Evolutionary conservation across 2,888 invertebrate genomes (phyloP).

Genomic region (Nomada flava): DNA sequence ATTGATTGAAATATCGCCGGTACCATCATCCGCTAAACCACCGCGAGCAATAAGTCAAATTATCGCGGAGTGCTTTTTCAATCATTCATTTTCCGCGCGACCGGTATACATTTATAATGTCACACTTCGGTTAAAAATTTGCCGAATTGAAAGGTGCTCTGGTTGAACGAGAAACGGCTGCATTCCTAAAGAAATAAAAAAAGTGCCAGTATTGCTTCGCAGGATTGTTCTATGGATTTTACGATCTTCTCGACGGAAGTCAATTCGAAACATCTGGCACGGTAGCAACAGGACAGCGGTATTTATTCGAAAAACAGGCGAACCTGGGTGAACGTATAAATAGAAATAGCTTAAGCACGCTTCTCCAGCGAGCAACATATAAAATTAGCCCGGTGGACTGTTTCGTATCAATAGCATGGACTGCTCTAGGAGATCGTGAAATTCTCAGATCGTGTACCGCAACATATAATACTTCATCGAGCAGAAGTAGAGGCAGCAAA

Average conservation of each 20-base stretch:
- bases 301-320: conserved; percentile 28
- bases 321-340: conserved; percentile 18
- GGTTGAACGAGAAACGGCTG: no score
- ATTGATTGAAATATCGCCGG: conserved; percentile 30
- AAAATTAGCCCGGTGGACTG: conserved; percentile 13
- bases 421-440: not conserved
- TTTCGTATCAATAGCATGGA: conserved; percentile 1
- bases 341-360: conserved; percentile 11
- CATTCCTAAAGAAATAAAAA: no score
- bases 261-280: conserved; percentile 16
- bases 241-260: not conserved
- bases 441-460: not conserved
- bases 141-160: not conserved
- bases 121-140: not conserved
- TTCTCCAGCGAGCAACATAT: conserved; percentile 22
- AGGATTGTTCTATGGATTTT: conserved; percentile 4
- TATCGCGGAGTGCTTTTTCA: conserved; percentile 6
- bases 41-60: conserved; percentile 15
- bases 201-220: not conserved
- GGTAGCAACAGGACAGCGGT: not conserved
- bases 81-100: not conserved
- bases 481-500: conserved; percentile 43
- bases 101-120: not conserved
- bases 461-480: conserved; percentile 3
- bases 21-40: not conserved